These are phyloP conservation scores for Parazoanthus swiftii DNA, from an alignment of 92 coral and sea anemone genomes.

Conservation along the genomic window DNA sequence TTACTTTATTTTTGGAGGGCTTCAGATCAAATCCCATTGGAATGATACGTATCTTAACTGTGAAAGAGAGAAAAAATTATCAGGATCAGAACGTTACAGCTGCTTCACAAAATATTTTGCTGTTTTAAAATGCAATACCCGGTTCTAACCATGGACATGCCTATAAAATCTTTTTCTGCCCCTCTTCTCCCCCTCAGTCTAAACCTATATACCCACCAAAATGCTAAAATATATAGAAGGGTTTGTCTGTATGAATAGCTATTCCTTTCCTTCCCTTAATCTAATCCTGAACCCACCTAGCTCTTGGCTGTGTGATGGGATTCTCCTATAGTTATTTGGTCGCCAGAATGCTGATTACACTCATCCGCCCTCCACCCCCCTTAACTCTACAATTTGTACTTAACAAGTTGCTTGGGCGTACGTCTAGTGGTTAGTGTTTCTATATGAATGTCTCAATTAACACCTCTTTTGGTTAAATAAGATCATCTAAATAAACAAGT, in stretches of 20 bases:
- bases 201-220: too few species aligned
- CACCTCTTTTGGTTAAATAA: too few species aligned
- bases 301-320: too few species aligned
- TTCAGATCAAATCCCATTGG: slow-evolving; percentile 83
- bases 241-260: background rate
- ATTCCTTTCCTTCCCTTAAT: background rate
- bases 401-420: too few species aligned
- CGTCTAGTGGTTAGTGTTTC: too few species aligned
- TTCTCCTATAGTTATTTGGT: too few species aligned
- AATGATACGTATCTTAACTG: slow-evolving; percentile 85
- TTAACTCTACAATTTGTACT: too few species aligned
- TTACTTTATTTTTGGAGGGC: slow-evolving; percentile 72
- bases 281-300: background rate
- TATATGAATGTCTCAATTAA: too few species aligned
- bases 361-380: too few species aligned
- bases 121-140: background rate
- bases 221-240: background rate
- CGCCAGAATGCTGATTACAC: slow-evolving; percentile 60
- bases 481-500: too few species aligned
- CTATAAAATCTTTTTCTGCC: background rate
- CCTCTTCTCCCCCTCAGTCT: too few species aligned
- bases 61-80: background rate
- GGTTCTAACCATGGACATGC: background rate
- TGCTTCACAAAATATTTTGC: background rate
- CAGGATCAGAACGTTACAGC: background rate